These are phyloP conservation scores for Ptiloglossa arizonensis DNA, from an alignment of 1,140 invertebrate genomes.

Conservation along the genomic window DNA sequence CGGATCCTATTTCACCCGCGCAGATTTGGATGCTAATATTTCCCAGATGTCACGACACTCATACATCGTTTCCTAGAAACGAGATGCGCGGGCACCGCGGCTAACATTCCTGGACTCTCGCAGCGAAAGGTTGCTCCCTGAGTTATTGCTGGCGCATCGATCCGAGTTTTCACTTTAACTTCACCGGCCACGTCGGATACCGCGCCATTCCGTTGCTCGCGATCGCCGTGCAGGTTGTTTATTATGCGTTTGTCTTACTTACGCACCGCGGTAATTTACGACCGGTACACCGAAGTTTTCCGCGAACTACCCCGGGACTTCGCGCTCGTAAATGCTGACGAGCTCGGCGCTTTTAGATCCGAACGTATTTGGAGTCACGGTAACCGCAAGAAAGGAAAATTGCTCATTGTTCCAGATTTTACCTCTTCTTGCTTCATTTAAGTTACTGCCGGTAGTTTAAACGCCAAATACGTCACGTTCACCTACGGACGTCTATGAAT, in stretches of 20 bases:
- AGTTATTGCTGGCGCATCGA: conserved; percentile 50
- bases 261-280: conserved; percentile 39
- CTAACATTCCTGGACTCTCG: conserved; percentile 23
- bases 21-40: conserved; percentile 47
- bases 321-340: conserved; percentile 36
- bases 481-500: neutral
- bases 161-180: conserved; percentile 52
- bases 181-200: neutral
- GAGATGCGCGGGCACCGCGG: neutral
- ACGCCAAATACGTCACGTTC: conserved; percentile 9
- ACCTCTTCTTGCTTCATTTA: conserved; percentile 4
- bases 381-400: conserved; percentile 24
- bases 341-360: conserved; percentile 13
- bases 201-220: conserved; percentile 24
- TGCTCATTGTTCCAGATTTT: conserved; percentile 45
- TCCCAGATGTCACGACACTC: conserved; percentile 33
- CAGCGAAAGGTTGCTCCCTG: conserved; percentile 44
- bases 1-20: conserved; percentile 17
- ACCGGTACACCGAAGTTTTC: conserved; percentile 14
- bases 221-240: conserved; percentile 39
- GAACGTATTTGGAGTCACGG: conserved; percentile 24
- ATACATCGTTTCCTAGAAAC: conserved; percentile 46
- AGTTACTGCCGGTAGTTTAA: neutral
- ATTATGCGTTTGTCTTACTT: conserved; percentile 57
- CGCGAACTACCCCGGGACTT: conserved; percentile 21